phyloP scores from a whole-genome alignment of 2,888 invertebrate genomes.

The Epirrita christyi region DNA sequence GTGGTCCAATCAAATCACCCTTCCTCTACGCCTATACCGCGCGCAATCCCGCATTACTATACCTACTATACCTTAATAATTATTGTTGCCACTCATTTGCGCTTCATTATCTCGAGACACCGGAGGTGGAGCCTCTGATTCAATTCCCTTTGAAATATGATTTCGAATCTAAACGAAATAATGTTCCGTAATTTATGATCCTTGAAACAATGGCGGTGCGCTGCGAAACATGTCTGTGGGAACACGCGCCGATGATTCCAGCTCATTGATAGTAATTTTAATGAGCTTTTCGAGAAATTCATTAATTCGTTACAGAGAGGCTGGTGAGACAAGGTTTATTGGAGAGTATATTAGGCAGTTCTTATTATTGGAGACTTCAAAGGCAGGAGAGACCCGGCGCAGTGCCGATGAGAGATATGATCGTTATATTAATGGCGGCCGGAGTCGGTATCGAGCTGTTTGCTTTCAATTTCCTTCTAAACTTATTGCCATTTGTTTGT shows the following conservation, averaged over 20 bases:
- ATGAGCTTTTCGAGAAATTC: conserved; percentile 6
- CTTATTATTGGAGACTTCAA: conserved; percentile 7
- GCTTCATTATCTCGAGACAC: conserved; percentile 21
- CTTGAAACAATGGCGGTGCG: conserved; percentile 1
- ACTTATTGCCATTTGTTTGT: conserved; percentile 57
- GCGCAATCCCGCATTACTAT: conserved; percentile 18
- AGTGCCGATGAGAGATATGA: conserved; percentile 17
- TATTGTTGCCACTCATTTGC: conserved; percentile 31
- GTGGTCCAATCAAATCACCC: too few relatives aligned
- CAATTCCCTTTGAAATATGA: conserved; percentile 19
- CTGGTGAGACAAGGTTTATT: background rate
- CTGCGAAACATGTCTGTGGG: conserved; percentile 3
- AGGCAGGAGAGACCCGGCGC: conserved; percentile 3
- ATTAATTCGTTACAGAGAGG: background rate
- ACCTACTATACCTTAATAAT: conserved; percentile 21
- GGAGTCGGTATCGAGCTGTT: conserved; percentile 50
- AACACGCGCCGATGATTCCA: conserved; percentile 9
- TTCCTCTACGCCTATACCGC: conserved; percentile 24
- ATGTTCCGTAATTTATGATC: conserved; percentile 21
- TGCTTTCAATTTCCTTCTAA: conserved; percentile 63
- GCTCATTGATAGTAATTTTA: conserved; percentile 2
- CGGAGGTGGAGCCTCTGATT: conserved; percentile 5
- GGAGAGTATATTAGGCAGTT: background rate
- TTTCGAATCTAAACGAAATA: conserved; percentile 24
- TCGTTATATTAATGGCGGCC: conserved; percentile 28